These are phyloP conservation scores for Pangasius macronema DNA, from an alignment of 2,797 vertebrate species.

Conservation along the genomic window DNA sequence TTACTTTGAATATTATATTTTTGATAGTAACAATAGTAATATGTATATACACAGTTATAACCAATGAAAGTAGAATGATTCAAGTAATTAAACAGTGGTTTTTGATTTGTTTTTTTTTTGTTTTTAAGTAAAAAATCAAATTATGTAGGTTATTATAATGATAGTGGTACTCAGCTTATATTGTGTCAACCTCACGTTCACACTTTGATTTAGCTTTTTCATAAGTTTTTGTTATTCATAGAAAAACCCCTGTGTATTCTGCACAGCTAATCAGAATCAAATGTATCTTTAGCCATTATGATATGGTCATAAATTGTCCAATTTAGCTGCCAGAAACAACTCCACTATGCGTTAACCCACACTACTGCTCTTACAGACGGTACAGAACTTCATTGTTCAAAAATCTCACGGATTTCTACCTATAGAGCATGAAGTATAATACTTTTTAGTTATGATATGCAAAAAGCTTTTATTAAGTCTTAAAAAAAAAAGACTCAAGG, in stretches of 20 bases:
- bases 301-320: no score
- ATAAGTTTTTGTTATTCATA: not conserved
- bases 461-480: conserved; percentile 52
- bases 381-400: conserved; percentile 18
- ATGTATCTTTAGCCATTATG: not conserved
- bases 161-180: no score
- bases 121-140: no score
- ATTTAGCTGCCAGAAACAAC: not conserved
- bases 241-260: not conserved
- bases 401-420: conserved; percentile 9
- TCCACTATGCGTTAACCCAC: conserved; percentile 9
- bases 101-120: not conserved
- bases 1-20: conserved; percentile 58
- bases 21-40: conserved; percentile 46
- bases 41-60: conserved; percentile 42
- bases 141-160: no score
- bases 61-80: conserved; percentile 21
- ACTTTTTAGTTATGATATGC: conserved; percentile 45
- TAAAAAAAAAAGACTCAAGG: conserved; percentile 58
- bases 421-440: conserved; percentile 45
- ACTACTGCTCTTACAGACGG: conserved; percentile 30
- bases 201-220: not conserved
- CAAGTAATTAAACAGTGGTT: not conserved
- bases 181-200: no score
- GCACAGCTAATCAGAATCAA: conserved; percentile 2